Evolutionary conservation across 2,797 vertebrate genomes (phyloP), one percentile per base, ranked within the genome.

Genomic region (Coregonus suidteri): DNA sequence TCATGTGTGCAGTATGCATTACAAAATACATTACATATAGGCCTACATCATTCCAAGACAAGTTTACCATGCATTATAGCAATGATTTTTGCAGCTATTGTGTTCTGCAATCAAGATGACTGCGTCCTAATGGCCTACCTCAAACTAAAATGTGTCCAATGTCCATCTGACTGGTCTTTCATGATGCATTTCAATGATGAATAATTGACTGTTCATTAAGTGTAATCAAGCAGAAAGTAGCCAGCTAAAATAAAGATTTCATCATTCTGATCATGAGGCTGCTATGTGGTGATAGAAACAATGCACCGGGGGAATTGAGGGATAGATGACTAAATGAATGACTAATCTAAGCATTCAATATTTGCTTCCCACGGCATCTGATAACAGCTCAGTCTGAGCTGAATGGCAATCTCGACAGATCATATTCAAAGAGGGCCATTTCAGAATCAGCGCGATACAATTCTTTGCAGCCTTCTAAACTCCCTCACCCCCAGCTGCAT

Each of bases 161-260:
- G 59, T 91, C 90, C 86, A 75, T 88, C 86, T 80, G 84, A 88
- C 88, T 86, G 82, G 86, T 89, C 86, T 85, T 83, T 86, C 73
- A 51, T 85, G 79, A 87, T 88, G 81, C 83, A 81, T 90, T 82
- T 87, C 84, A 90, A 86, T 81, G 88, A 77, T 85, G 86, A 89
- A 87, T 89, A 83, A 86, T 87, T 86, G 89, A 87, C 86, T 82
- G 87, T 87, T 91, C 87, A 89, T 92, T 93, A 90, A 91, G 86
- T 88, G 86, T 86, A 92, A 92, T 91, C 87, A 86, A 76, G 90
- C 91, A 89, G 88, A 92, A 92, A 91, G 76, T 69, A 79, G 77
- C 83, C 85, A 88, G 89, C 85, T 88, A 91, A 92, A 47, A 94
- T 93, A 92, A 92, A 90, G 86, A 92, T 91, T 87, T 89, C 86